phyloP scores from a whole-genome alignment of 2,113 vertebrate species.

The Coreoperca whiteheadi region DNA sequence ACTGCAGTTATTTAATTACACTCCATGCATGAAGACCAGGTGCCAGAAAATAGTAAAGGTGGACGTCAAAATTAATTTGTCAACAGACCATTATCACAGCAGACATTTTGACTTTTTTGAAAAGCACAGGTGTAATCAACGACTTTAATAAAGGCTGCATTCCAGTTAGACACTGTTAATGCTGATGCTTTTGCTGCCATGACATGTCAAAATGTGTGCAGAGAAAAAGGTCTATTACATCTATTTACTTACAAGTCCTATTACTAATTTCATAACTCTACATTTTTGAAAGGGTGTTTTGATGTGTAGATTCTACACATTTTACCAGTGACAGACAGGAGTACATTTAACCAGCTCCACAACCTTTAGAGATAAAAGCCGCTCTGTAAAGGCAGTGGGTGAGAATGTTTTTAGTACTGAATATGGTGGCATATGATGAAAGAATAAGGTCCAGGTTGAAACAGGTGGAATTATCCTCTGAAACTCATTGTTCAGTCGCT shows the following conservation, averaged over 20 bases:
- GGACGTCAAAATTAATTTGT: not conserved
- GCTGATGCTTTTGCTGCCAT: not conserved
- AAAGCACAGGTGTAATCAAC: not conserved
- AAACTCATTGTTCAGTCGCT: not conserved
- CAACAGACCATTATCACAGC: not conserved
- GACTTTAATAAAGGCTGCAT: not conserved
- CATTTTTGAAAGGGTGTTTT: not conserved
- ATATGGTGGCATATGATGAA: slow-evolving; percentile 25
- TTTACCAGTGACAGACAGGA: not conserved
- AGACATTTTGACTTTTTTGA: not conserved
- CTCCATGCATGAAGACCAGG: not conserved
- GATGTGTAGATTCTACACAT: not conserved
- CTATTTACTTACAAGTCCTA: not conserved
- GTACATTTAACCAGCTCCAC: not conserved
- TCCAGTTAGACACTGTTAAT: not conserved
- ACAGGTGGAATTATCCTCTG: slow-evolving; percentile 37
- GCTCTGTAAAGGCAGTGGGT: not conserved
- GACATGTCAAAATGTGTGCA: not conserved
- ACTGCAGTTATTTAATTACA: not conserved
- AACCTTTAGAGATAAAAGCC: not conserved
- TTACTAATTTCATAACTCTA: not conserved
- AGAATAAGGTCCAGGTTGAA: slow-evolving; percentile 12
- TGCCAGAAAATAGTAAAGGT: not conserved
- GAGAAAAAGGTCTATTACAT: not conserved
- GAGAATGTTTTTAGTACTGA: not conserved